A percentile compares a stretch with the other conserved stretches of the same genome.
phyloP scores from a whole-genome alignment of 1,140 invertebrate species.

The Bombus terrestris region DNA sequence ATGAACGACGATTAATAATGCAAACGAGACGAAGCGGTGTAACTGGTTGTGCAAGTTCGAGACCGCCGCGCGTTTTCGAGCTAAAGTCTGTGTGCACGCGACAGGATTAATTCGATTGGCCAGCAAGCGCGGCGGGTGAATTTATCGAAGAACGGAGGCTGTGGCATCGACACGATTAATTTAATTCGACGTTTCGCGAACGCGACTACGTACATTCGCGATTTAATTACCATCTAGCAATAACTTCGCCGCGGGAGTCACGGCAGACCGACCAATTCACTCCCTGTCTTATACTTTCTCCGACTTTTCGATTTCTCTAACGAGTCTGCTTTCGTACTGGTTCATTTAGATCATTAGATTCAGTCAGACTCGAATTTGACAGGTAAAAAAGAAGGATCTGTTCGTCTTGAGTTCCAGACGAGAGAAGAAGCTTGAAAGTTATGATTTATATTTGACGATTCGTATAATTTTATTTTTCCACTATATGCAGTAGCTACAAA shows the following conservation, averaged over 20 bases:
- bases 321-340: neutral
- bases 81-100: conserved; percentile 20
- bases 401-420: too few relatives aligned
- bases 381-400: neutral
- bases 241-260: conserved; percentile 6
- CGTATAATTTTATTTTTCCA: too few relatives aligned
- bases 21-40: neutral
- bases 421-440: too few relatives aligned
- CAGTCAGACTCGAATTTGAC: neutral
- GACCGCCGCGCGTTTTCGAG: neutral
- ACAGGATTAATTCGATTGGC: conserved; percentile 44
- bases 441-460: too few relatives aligned
- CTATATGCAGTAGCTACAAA: too few relatives aligned
- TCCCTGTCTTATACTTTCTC: too few relatives aligned
- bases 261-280: neutral
- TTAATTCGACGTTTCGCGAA: conserved; percentile 60
- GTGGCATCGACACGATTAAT: conserved; percentile 49
- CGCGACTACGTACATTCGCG: conserved; percentile 12
- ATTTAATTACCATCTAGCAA: conserved; percentile 54
- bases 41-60: neutral
- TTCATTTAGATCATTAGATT: neutral
- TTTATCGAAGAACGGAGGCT: conserved; percentile 47
- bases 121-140: neutral
- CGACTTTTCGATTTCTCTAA: neutral
- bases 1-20: conserved; percentile 25